Conservation (phyloP, 2,113 vertebrate genomes). For the Gnathonemus echidnorhynchus region DNA sequence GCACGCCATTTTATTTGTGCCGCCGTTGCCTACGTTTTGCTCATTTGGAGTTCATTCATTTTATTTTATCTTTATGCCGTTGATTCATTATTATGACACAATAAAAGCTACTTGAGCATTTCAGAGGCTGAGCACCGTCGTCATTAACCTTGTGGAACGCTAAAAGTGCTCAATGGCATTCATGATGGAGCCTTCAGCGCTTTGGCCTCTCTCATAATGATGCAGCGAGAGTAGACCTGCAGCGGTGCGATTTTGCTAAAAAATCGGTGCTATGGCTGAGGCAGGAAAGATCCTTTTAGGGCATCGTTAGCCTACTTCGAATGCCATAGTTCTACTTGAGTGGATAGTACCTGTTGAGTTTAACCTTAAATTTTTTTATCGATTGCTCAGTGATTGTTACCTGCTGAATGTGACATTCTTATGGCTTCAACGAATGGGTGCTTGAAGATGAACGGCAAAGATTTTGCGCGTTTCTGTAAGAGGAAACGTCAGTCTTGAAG, state of each 20-base stretch:
- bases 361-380: no score
- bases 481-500: background rate
- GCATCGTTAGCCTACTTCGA: background rate
- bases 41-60: slow-evolving; percentile 72
- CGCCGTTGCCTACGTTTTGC: slow-evolving; percentile 55
- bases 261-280: background rate
- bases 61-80: slow-evolving; percentile 67
- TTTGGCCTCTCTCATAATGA: slow-evolving; percentile 38
- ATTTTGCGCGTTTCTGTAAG: background rate
- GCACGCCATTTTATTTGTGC: slow-evolving; percentile 15
- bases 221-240: slow-evolving; percentile 8
- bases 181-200: slow-evolving; percentile 61
- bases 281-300: background rate
- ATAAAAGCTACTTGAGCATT: slow-evolving; percentile 78
- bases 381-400: background rate
- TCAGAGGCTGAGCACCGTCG: slow-evolving; percentile 63
- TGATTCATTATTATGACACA: slow-evolving; percentile 77
- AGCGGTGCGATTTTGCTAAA: background rate
- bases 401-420: background rate
- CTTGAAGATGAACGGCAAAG: background rate
- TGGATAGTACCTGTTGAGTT: background rate
- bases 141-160: slow-evolving; percentile 74
- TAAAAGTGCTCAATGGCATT: slow-evolving; percentile 58
- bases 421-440: background rate
- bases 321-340: background rate